Conservation (phyloP, 2,888 invertebrate genomes). For the Rosalia funebris region DNA sequence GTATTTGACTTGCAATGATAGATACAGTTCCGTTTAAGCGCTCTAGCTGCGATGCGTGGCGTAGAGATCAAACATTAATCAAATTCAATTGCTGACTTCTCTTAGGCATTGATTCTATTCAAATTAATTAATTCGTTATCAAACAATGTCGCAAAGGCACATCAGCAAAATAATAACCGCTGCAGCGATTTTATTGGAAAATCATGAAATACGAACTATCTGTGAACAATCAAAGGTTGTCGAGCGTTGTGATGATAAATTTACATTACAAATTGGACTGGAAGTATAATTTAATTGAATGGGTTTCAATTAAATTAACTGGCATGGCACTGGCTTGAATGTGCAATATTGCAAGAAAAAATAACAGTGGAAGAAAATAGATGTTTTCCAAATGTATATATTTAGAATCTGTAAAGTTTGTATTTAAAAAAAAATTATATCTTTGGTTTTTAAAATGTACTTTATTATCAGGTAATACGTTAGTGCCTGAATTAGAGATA, state of each 20-base stretch:
- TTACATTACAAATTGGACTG: constrained; percentile 20
- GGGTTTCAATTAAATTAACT: constrained; percentile 20
- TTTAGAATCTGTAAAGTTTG: no score
- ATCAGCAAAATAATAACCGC: constrained; percentile 25
- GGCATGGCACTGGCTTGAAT: no score
- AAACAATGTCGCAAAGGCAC: constrained; percentile 19
- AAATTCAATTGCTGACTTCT: neutral
- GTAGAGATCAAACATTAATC: constrained; percentile 4
- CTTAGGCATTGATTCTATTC: neutral
- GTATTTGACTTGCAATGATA: no score
- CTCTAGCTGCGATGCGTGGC: neutral
- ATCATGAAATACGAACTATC: constrained; percentile 15
- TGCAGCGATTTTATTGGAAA: constrained; percentile 13
- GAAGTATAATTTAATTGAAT: constrained; percentile 24
- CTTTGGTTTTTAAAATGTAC: no score
- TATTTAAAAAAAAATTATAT: no score
- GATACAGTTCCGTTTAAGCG: no score
- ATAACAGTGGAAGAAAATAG: no score
- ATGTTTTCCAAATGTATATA: no score
- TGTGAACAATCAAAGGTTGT: constrained; percentile 22
- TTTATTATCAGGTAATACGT: no score
- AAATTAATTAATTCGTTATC: constrained; percentile 21
- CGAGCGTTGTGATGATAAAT: constrained; percentile 19
- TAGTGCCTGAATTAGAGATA: no score
- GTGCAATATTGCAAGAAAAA: no score